Evolutionary conservation across 2,797 vertebrate species (phyloP).

Genomic region (Darevskia nairensis): DNA sequence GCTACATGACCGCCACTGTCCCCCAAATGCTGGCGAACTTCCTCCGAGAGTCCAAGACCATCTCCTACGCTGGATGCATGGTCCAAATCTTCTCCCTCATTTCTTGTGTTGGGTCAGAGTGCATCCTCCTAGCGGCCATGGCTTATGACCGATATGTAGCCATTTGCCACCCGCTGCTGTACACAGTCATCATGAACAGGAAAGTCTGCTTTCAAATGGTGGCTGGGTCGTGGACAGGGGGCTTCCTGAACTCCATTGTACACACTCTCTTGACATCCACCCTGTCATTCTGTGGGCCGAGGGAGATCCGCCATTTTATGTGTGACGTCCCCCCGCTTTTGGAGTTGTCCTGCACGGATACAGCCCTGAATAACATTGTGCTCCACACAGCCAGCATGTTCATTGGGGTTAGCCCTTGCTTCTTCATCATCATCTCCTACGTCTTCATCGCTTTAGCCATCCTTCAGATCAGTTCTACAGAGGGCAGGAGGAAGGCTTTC

Average conservation of each 20-base stretch:
- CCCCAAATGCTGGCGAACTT: slow-evolving; percentile 59
- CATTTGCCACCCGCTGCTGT: slow-evolving; percentile 49
- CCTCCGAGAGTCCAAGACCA: slow-evolving; percentile 28
- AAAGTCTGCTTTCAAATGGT: slow-evolving; percentile 34
- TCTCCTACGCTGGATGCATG: slow-evolving; percentile 45
- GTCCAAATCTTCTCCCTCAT: slow-evolving; percentile 32
- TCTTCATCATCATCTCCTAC: background rate
- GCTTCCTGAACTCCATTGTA: slow-evolving; percentile 35
- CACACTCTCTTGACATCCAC: slow-evolving; percentile 4
- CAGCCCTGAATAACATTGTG: slow-evolving; percentile 22
- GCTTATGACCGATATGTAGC: slow-evolving; percentile 54
- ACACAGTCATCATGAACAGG: slow-evolving; percentile 48
- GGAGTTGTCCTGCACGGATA: slow-evolving; percentile 53
- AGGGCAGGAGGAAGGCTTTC: slow-evolving; percentile 33
- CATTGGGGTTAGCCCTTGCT: background rate
- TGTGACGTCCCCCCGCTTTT: slow-evolving; percentile 57
- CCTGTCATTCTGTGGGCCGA: slow-evolving; percentile 48
- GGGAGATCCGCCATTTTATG: slow-evolving; percentile 57
- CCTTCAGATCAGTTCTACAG: slow-evolving; percentile 22
- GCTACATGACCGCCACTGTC: slow-evolving; percentile 43
- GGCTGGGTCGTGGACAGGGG: slow-evolving; percentile 1
- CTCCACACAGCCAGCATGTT: background rate
- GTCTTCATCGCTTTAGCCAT: background rate
- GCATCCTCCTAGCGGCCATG: slow-evolving; percentile 48
- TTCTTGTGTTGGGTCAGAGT: slow-evolving; percentile 42